Conservation (phyloP, 2,113 vertebrate species). For the Mellivora capensis region DNA sequence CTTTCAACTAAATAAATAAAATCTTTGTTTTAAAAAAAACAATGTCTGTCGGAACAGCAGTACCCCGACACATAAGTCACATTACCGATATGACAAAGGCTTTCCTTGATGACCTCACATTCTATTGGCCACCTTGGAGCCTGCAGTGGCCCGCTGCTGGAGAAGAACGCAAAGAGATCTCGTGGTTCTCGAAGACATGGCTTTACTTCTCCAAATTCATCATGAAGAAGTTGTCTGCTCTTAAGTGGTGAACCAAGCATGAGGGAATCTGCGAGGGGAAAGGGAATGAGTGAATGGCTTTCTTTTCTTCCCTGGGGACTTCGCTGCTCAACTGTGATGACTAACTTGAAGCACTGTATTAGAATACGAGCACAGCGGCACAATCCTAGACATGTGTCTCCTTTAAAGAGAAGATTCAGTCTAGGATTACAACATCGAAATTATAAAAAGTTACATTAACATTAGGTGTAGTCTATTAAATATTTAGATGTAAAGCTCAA, state of each 20-base stretch:
- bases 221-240: constrained; percentile 84
- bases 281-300: background rate
- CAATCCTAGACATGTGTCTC: background rate
- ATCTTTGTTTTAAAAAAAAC: too few relatives aligned
- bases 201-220: constrained; percentile 67
- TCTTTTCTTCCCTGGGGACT: background rate
- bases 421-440: background rate
- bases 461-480: background rate
- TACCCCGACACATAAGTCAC: background rate
- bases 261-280: constrained; percentile 75
- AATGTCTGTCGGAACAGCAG: background rate
- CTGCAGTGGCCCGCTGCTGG: constrained; percentile 57
- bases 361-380: background rate
- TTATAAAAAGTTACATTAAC: background rate
- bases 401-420: background rate
- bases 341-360: background rate
- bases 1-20: too few relatives aligned
- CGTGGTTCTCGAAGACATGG: constrained; percentile 82
- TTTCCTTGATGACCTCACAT: constrained; percentile 89
- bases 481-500: background rate
- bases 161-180: constrained; percentile 82
- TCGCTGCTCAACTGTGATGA: background rate
- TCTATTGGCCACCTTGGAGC: constrained; percentile 90
- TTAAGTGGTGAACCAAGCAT: constrained; percentile 58
- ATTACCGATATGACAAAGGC: constrained; percentile 88